Conservation (phyloP, 2,113 vertebrate genomes). For the Microcebus jonahi region DNA sequence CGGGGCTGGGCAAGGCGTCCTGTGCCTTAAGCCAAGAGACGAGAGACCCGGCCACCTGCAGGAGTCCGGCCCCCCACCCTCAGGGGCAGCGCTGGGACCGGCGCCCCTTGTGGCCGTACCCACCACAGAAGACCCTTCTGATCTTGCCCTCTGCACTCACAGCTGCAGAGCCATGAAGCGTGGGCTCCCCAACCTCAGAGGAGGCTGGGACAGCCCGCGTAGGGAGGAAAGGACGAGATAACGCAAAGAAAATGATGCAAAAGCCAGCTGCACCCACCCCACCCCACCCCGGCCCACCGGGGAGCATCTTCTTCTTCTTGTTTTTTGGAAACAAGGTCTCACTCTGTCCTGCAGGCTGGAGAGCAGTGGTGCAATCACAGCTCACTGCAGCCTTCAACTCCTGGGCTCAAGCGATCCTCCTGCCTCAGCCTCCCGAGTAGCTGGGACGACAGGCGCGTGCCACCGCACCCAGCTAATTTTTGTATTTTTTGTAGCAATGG, state of each 20-base stretch:
- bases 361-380: no score
- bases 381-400: no score
- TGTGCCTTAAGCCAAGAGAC: not conserved
- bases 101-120: fast-evolving
- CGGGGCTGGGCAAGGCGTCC: fast-evolving
- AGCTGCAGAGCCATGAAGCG: not conserved
- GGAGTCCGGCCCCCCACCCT: fast-evolving
- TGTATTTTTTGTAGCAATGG: not conserved
- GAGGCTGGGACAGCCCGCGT: not conserved
- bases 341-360: not conserved
- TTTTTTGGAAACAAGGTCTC: no score
- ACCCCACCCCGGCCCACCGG: not conserved
- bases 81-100: not conserved
- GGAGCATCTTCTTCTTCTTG: not conserved
- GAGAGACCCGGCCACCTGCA: not conserved
- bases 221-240: not conserved
- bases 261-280: not conserved
- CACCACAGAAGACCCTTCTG: not conserved
- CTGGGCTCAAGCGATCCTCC: no score
- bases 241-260: not conserved
- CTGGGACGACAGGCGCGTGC: no score
- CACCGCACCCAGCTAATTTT: no score
- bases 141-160: not conserved
- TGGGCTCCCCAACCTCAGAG: not conserved
- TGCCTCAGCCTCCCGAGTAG: no score